These are phyloP conservation scores for Microdon myrmicae DNA, from an alignment of 2,888 invertebrate genomes.

Conservation along the genomic window DNA sequence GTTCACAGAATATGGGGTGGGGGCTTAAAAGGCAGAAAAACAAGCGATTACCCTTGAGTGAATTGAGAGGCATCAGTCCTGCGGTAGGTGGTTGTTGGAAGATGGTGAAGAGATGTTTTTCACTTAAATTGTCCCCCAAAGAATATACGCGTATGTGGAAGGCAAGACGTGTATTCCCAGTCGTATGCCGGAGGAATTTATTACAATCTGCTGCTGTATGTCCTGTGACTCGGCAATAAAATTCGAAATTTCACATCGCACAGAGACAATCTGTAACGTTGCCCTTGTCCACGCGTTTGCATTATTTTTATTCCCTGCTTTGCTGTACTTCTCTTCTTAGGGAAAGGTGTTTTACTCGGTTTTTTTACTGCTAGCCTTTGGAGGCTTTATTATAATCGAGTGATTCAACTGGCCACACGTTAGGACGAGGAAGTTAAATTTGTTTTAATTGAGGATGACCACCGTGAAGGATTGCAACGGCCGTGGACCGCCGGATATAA, in stretches of 20 bases:
- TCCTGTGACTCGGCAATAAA: neutral
- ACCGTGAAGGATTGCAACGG: neutral
- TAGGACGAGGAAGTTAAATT: conserved; percentile 18
- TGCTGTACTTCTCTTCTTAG: no score
- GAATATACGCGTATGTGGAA: no score
- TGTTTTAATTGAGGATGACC: conserved; percentile 20
- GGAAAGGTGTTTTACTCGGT: no score
- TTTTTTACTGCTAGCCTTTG: no score
- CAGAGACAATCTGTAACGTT: conserved; percentile 13
- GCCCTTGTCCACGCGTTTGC: conserved; percentile 13
- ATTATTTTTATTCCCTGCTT: conserved; percentile 17
- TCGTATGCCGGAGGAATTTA: conserved; percentile 1
- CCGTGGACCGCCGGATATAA: no score
- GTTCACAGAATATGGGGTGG: neutral
- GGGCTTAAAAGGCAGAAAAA: conserved; percentile 6
- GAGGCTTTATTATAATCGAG: no score
- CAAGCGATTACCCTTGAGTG: conserved; percentile 8
- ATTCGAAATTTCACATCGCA: conserved; percentile 5
- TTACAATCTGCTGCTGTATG: neutral
- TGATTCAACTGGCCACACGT: no score
- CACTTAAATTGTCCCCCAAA: conserved; percentile 29
- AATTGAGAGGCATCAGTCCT: neutral
- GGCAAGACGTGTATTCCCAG: no score
- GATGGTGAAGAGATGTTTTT: conserved; percentile 33
- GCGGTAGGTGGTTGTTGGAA: no score